Evolutionary conservation across 2,113 vertebrate genomes (phyloP), one percentile per base, ranked within the genome.

Genomic region (Sinocyclocheilus maitianheensis): DNA sequence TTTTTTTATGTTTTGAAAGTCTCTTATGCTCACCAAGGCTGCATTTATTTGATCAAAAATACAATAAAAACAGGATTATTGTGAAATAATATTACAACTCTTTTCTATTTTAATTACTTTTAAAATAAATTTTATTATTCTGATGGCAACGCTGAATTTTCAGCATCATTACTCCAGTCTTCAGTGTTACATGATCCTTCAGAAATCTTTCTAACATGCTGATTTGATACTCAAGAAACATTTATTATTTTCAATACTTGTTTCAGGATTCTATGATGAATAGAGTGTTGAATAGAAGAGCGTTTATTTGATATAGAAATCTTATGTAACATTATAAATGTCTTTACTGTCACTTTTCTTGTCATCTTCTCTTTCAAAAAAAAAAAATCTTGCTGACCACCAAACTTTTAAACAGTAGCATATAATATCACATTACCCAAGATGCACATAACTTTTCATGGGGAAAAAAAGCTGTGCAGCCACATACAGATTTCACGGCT

Each of bases 401-500:
- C 11, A 34, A 37, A 20, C 16, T 13, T 74, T 74, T 43, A 40
- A 74, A 43, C 37, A 0, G 37, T 43, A 4, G 9, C 10, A 4
- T 43, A 74, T 72, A 72, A 9, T 20, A 20, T 71, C 30, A 71
- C 34, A 34, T 34, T 34, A 34, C 30, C 30, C 30, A 34, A 30
- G 3, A 34, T 34, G 30, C 30, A 34, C 30, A 43, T 12, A 48
- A 30, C n/a, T 81, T 51, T 51, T 24, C 9, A 51, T 4, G 9
- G 20, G 30, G 30, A 3, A 12, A 13, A 12, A 63, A 46, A 26
- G 6, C 24, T 51, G 18, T 34, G 4, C 63, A 82, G 80, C 24
- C 43, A 51, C 63, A 69, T 4, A 30, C 76, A 77, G 60, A 81
- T 88, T 67, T 78, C 30, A 83, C 20, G 34, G 48, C 24, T 67